Evolutionary conservation across 2,113 vertebrate genomes (phyloP).

Genomic region (Eidolon helvum): DNA sequence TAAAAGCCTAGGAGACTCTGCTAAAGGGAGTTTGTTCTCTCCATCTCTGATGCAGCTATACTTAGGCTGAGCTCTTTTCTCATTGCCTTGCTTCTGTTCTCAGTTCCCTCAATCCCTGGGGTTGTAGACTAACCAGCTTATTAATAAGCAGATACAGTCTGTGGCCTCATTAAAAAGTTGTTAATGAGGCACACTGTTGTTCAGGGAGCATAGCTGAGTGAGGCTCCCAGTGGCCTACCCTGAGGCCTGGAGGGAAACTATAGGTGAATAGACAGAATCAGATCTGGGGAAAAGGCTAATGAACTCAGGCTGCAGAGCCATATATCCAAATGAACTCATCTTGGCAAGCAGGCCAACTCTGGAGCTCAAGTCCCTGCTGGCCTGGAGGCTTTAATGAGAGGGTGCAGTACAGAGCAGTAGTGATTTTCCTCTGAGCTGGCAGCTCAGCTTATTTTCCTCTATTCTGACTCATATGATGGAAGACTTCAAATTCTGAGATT

Average conservation of each 20-base stretch:
- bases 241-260: background rate
- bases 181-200: slow-evolving; percentile 43
- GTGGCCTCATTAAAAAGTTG: slow-evolving; percentile 70
- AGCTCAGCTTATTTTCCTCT: background rate
- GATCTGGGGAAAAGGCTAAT: background rate
- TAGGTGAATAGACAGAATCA: slow-evolving; percentile 10
- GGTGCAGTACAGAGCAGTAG: background rate
- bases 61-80: background rate
- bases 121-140: background rate
- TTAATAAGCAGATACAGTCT: slow-evolving; percentile 41
- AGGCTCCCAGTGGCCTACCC: background rate
- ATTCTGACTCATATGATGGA: background rate
- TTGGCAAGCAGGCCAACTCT: background rate
- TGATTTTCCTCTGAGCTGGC: background rate
- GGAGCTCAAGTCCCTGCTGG: background rate
- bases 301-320: background rate
- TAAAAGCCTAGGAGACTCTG: background rate
- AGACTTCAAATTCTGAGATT: background rate
- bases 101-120: background rate
- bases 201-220: background rate
- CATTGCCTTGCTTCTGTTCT: background rate
- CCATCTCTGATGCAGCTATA: background rate
- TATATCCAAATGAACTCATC: background rate
- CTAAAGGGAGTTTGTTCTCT: background rate
- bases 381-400: background rate